phyloP scores from a whole-genome alignment of 1,140 invertebrate genomes.

The Proctacanthus coquilletti region DNA sequence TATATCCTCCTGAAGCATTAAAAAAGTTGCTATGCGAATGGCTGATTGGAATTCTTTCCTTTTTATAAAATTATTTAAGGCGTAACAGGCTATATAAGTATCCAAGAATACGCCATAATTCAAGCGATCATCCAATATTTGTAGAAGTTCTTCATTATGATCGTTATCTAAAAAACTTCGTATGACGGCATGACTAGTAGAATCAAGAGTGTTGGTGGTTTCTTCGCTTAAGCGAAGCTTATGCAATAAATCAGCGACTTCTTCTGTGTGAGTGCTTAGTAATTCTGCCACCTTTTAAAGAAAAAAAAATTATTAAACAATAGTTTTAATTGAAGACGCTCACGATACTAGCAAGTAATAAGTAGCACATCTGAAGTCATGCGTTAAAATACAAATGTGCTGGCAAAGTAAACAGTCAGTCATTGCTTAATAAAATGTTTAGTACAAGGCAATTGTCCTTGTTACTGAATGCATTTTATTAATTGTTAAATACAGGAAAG shows the following conservation, averaged over 20 bases:
- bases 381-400: too few species aligned
- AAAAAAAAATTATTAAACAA: too few species aligned
- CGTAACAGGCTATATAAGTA: constrained; percentile 55
- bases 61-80: constrained; percentile 69
- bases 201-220: constrained; percentile 51
- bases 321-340: too few species aligned
- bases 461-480: too few species aligned
- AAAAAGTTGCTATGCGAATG: constrained; percentile 53
- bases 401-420: too few species aligned
- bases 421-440: too few species aligned
- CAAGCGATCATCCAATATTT: constrained; percentile 61
- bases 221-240: constrained; percentile 53
- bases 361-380: too few species aligned
- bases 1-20: constrained; percentile 84
- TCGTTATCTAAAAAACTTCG: constrained; percentile 45
- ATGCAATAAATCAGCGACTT: constrained; percentile 49
- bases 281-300: too few species aligned
- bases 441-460: too few species aligned
- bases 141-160: constrained; percentile 42
- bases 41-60: constrained; percentile 52
- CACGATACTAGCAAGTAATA: too few species aligned
- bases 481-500: too few species aligned
- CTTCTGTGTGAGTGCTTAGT: constrained; percentile 42
- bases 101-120: constrained; percentile 86
- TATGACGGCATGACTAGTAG: constrained; percentile 67